Evolutionary conservation across 1,140 invertebrate species (phyloP).

Genomic region (Dendrolimus punctatus): DNA sequence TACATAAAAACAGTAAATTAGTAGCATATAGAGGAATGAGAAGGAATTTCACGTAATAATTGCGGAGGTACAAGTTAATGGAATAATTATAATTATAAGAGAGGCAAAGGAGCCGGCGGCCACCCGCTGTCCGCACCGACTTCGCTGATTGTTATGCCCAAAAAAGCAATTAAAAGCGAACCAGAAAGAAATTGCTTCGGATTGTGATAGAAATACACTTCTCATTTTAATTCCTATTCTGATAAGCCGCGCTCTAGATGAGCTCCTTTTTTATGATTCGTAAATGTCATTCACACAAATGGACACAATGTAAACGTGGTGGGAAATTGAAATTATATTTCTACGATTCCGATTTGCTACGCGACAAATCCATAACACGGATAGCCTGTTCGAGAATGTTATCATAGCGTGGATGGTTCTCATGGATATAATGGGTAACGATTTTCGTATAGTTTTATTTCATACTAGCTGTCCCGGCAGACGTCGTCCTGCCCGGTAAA

Average conservation of each 20-base stretch:
- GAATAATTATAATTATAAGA: slow-evolving; percentile 66
- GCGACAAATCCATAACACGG: slow-evolving; percentile 11
- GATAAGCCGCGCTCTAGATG: slow-evolving; percentile 19
- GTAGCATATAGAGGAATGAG: slow-evolving; percentile 27
- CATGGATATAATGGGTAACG: neutral
- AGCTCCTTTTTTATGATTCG: slow-evolving; percentile 26
- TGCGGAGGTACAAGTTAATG: slow-evolving; percentile 58
- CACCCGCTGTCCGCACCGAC: slow-evolving; percentile 49
- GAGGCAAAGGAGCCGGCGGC: slow-evolving; percentile 49
- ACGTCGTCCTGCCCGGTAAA: too few relatives aligned
- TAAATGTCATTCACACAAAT: slow-evolving; percentile 26
- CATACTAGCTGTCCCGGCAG: too few relatives aligned
- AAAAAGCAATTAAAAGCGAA: slow-evolving; percentile 64
- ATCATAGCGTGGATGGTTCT: neutral
- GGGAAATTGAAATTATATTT: slow-evolving; percentile 26
- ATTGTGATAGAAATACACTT: slow-evolving; percentile 27
- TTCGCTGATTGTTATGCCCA: slow-evolving; percentile 53
- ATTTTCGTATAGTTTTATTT: neutral
- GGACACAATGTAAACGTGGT: slow-evolving; percentile 21
- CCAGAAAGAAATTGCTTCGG: slow-evolving; percentile 44
- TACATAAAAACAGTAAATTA: slow-evolving; percentile 33
- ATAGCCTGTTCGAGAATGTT: slow-evolving; percentile 1
- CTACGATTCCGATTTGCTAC: slow-evolving; percentile 16
- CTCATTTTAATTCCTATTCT: slow-evolving; percentile 22
- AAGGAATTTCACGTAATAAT: slow-evolving; percentile 55